phyloP scores from a whole-genome alignment of 2,888 invertebrate species.

The Drosophila dives region DNA sequence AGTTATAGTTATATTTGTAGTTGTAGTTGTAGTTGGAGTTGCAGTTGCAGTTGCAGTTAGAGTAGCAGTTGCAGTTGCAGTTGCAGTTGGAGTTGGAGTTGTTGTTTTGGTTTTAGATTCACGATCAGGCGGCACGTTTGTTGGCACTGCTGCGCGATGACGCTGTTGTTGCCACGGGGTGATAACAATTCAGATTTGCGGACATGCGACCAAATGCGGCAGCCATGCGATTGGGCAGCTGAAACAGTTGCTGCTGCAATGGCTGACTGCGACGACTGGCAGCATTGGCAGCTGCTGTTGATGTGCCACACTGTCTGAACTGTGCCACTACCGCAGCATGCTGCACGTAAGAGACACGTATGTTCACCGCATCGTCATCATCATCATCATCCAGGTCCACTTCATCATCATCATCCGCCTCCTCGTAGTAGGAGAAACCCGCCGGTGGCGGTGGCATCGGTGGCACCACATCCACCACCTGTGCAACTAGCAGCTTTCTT shows the following conservation, averaged over 20 bases:
- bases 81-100: constrained; percentile 13
- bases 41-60: constrained; percentile 24
- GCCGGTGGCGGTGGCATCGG: constrained; percentile 34
- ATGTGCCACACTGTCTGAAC: constrained; percentile 35
- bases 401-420: constrained; percentile 64
- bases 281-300: constrained; percentile 1
- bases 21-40: constrained; percentile 9
- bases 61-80: constrained; percentile 21
- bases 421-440: constrained; percentile 70
- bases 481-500: constrained; percentile 8
- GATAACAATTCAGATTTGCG: constrained; percentile 77
- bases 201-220: constrained; percentile 67
- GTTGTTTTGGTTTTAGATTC: neutral
- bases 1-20: constrained; percentile 15
- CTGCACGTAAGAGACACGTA: constrained; percentile 71
- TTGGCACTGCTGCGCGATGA: constrained; percentile 17
- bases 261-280: constrained; percentile 17
- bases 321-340: constrained; percentile 70
- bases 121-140: constrained; percentile 33
- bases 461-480: constrained; percentile 12
- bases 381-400: constrained; percentile 62
- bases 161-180: constrained; percentile 30
- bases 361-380: constrained; percentile 69
- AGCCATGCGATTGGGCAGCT: constrained; percentile 62
- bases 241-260: constrained; percentile 61